Conservation (phyloP, 2,113 vertebrate species). For the Emydocephalus ijimae region DNA sequence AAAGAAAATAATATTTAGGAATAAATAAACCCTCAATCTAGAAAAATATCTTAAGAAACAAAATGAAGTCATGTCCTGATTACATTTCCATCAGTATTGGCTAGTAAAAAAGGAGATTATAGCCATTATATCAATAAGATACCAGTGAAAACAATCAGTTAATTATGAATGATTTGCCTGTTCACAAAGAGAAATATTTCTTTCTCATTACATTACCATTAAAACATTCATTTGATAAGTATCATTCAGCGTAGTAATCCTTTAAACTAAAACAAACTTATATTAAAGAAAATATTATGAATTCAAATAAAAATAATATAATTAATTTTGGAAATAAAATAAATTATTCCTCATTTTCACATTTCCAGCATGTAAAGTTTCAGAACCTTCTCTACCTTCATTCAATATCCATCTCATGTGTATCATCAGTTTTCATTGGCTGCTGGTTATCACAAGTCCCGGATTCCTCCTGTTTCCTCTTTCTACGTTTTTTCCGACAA, state of each 20-base stretch:
- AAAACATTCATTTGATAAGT: not conserved
- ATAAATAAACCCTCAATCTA: not conserved
- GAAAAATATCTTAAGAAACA: not conserved
- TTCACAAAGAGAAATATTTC: not conserved
- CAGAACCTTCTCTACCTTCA: conserved; percentile 41
- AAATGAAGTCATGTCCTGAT: not conserved
- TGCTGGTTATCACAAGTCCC: conserved; percentile 43
- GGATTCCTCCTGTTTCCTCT: conserved; percentile 51
- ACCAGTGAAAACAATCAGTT: not conserved
- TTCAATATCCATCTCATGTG: conserved; percentile 54
- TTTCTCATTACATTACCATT: not conserved
- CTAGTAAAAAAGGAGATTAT: not conserved
- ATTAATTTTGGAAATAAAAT: not conserved
- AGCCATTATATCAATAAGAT: not conserved
- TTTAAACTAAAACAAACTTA: not conserved
- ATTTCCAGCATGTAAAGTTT: not conserved
- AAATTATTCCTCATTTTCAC: not conserved
- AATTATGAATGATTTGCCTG: not conserved
- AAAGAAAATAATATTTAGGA: not conserved
- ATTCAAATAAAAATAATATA: not conserved
- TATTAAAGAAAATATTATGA: not conserved
- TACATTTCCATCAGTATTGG: not conserved
- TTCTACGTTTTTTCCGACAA: conserved; percentile 41
- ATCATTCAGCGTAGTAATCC: not conserved
- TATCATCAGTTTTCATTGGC: conserved; percentile 49